Percentiles rank a stretch among this genome's conserved stretches.
Conservation (phyloP, 2,113 vertebrate species). For the Manacus vitellinus region DNA sequence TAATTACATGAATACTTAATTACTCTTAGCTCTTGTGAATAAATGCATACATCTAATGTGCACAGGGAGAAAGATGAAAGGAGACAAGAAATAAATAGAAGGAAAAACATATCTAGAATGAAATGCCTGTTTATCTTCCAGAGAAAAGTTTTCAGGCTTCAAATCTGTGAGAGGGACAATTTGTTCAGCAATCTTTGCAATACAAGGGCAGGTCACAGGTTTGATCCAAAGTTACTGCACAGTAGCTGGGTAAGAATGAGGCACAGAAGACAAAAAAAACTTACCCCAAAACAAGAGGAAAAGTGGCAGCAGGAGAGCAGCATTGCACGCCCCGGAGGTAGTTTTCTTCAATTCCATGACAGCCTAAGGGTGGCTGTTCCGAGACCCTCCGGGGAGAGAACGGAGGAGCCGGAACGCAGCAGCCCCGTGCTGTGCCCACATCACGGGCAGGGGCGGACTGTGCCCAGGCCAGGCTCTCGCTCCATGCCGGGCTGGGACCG, state of each 20-base stretch:
- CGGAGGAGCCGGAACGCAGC: not conserved
- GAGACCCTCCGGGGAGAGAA: not conserved
- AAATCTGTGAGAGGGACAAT: not conserved
- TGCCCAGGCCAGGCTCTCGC: not conserved
- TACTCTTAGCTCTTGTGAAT: not conserved
- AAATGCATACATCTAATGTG: not conserved
- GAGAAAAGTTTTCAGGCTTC: not conserved
- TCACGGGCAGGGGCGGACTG: not conserved
- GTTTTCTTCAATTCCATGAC: constrained; percentile 75
- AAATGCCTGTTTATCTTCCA: not conserved
- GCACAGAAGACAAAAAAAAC: constrained; percentile 9
- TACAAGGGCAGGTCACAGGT: not conserved
- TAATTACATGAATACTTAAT: not conserved
- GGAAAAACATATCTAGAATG: not conserved
- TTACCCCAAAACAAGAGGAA: constrained; percentile 75
- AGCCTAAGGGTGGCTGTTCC: not conserved
- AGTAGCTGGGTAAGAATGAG: not conserved
- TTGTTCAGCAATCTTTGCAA: not conserved
- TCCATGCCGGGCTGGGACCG: not conserved
- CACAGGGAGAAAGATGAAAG: not conserved
- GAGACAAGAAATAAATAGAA: not conserved
- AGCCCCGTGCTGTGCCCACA: not conserved
- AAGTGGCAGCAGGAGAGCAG: constrained; percentile 74
- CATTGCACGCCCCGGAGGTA: constrained; percentile 50
- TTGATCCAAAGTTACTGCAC: not conserved